A percentile compares a stretch with the other conserved stretches of the same genome.
phyloP scores from a whole-genome alignment of 30 jellyfish, hydroid and myxozoan genomes.

The Sanderia malayensis region DNA sequence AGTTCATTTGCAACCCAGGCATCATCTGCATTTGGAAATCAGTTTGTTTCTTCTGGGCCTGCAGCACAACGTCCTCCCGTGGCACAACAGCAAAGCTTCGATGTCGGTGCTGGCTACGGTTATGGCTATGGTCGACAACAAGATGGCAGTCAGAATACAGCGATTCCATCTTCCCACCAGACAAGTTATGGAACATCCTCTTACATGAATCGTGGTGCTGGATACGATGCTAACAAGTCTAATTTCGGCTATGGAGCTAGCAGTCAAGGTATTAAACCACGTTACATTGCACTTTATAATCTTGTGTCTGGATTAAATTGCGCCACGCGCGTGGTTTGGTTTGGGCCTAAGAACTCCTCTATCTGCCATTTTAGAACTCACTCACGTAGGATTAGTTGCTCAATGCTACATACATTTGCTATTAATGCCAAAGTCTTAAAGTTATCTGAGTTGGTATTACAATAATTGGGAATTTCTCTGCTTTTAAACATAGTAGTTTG shows the following conservation, averaged over 20 bases:
- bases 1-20: conserved; percentile 79
- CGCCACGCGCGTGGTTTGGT: no score
- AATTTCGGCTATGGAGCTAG: conserved; percentile 52
- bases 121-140: conserved; percentile 79
- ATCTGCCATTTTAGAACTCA: no score
- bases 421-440: no score
- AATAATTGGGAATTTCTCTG: no score
- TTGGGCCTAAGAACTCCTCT: no score
- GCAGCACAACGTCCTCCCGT: conserved; percentile 27
- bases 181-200: conserved; percentile 50
- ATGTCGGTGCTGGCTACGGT: conserved; percentile 65
- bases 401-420: no score
- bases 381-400: no score
- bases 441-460: no score
- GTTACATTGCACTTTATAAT: no score
- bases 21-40: conserved; percentile 65
- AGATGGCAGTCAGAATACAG: conserved; percentile 38
- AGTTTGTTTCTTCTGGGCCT: conserved; percentile 29
- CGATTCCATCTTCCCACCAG: conserved; percentile 37
- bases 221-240: conserved; percentile 58
- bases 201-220: conserved; percentile 50
- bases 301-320: no score
- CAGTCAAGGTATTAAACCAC: conserved; percentile 53
- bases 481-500: no score
- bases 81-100: conserved; percentile 55